phyloP scores from a whole-genome alignment of 2,113 vertebrate genomes.

The Coracopsis vasa region DNA sequence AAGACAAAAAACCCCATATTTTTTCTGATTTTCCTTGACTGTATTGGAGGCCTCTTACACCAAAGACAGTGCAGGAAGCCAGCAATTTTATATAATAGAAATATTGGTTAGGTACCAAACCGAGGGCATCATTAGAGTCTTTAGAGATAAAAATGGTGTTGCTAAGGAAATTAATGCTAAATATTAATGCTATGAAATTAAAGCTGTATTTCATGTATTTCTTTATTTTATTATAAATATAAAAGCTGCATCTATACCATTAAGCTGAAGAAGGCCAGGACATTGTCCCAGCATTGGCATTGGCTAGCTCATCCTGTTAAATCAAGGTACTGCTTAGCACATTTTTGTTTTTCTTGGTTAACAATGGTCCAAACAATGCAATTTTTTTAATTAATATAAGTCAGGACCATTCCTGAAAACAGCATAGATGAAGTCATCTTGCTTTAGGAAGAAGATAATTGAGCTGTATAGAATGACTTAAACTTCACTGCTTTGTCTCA shows the following conservation, averaged over 20 bases:
- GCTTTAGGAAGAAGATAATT: background rate
- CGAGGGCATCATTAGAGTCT: background rate
- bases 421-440: background rate
- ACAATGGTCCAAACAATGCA: background rate
- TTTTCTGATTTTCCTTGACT: background rate
- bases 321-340: background rate
- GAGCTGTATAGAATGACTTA: background rate
- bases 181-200: background rate
- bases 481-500: background rate
- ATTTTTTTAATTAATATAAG: background rate
- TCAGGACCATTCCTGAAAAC: background rate
- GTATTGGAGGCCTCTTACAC: background rate
- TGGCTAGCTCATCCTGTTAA: background rate
- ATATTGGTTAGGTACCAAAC: background rate
- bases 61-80: background rate
- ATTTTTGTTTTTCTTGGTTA: background rate
- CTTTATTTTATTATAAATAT: background rate
- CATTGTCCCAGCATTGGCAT: background rate
- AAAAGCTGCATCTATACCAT: background rate
- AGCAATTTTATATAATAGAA: background rate
- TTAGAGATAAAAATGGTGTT: background rate
- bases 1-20: accelerated
- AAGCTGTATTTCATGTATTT: background rate
- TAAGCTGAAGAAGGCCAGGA: background rate
- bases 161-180: background rate